Percentiles rank a stretch among this genome's conserved stretches.
Evolutionary conservation across 2,888 invertebrate genomes (phyloP).

Genomic region (Synanthedon formicaeformis): DNA sequence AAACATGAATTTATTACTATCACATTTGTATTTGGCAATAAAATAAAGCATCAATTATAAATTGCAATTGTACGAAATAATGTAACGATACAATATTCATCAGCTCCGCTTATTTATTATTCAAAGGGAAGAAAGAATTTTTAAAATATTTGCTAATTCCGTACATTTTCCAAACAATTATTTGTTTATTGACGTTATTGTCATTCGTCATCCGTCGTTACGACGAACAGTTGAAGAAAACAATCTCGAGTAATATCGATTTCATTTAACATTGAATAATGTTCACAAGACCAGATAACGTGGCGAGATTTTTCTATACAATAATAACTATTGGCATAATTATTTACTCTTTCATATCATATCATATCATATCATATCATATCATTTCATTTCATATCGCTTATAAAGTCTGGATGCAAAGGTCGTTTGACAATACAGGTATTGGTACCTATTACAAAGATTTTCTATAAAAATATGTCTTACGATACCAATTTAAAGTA

Average conservation of each 20-base stretch:
- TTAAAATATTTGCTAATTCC: conserved; percentile 28
- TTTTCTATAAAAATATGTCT: neutral
- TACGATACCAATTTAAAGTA: conserved; percentile 21
- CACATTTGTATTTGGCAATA: no score
- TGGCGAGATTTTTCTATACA: conserved; percentile 45
- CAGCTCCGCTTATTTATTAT: conserved; percentile 15
- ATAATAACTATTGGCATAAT: conserved; percentile 38
- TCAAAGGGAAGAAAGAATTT: conserved; percentile 24
- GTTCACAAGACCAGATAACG: conserved; percentile 14
- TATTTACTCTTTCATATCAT: conserved; percentile 33
- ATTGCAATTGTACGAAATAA: no score
- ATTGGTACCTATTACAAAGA: no score
- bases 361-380: no score
- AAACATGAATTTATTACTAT: no score
- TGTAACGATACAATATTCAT: no score
- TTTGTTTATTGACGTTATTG: conserved; percentile 16
- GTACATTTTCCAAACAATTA: conserved; percentile 2
- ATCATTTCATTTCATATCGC: conserved; percentile 34
- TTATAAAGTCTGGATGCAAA: conserved; percentile 10
- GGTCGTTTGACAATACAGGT: conserved; percentile 6
- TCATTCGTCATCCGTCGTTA: conserved; percentile 1
- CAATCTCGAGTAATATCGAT: no score
- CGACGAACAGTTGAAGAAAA: neutral
- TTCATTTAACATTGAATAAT: neutral
- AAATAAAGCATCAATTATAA: no score